Evolutionary conservation across 2,797 vertebrate genomes (phyloP).

Genomic region (Spea hammondii): DNA sequence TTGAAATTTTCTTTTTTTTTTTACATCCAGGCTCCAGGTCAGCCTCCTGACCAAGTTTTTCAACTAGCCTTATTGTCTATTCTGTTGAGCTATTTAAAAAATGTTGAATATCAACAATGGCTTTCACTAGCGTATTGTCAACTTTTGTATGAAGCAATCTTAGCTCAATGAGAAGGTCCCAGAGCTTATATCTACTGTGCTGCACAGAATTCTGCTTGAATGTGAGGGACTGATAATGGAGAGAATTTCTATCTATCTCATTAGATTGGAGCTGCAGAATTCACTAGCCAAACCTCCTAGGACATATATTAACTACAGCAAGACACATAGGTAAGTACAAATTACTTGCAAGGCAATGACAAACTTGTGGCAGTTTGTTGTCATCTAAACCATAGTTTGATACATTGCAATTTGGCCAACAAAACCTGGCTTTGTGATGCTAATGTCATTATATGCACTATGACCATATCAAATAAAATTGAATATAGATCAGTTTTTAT

Average conservation of each 20-base stretch:
- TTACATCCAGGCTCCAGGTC: conserved; percentile 83
- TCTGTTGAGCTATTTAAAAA: conserved; percentile 98
- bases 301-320: conserved; percentile 59
- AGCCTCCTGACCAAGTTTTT: conserved; percentile 93
- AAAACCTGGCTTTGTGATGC: conserved; percentile 11
- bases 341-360: conserved; percentile 43
- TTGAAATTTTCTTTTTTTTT: conserved; percentile 67
- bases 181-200: conserved; percentile 80
- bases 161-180: conserved; percentile 95
- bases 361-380: conserved; percentile 18
- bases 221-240: conserved; percentile 75
- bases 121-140: conserved; percentile 95
- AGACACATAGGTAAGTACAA: conserved; percentile 64
- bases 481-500: neutral
- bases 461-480: neutral
- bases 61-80: conserved; percentile 93
- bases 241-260: conserved; percentile 69
- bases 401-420: neutral
- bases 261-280: conserved; percentile 67
- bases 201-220: conserved; percentile 71
- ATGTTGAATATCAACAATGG: conserved; percentile 99
- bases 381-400: neutral
- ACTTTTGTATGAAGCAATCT: conserved; percentile 99
- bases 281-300: conserved; percentile 67
- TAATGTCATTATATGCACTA: neutral